Evolutionary conservation across 2,113 vertebrate genomes (phyloP), one percentile per base, ranked within the genome.

Genomic region (Lathamus discolor): DNA sequence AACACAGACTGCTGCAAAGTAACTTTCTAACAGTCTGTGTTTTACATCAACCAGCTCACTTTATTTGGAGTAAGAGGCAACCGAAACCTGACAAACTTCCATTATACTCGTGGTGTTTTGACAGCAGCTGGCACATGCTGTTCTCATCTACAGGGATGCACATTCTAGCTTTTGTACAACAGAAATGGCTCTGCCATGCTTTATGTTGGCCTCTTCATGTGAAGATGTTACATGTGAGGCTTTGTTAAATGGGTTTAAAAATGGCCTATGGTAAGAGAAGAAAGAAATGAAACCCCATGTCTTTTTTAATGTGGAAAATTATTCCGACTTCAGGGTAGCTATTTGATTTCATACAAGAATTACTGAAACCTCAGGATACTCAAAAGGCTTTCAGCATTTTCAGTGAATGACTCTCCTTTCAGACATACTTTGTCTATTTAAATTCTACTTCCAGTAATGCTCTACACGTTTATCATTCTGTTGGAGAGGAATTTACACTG

Each of bases 231-330:
- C 6, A 37, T 5, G 11, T 10, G 54, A 83, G 46, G 51, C 54
- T 88, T 88, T 80, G 82, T 54, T 96, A 59, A 86, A 88, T 20
- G 12, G n/a, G 57, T 91, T 90, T 70, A 7, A 54, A 89, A 90
- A 67, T 0, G 11, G 68, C 62, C 49, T 46, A 33, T 14, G 49
- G 85, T 77, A 73, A 63, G 52, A 80, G 62, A 52, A 62, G 24
- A 29, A 22, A 77, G 24, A 70, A 70, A 54, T 1, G 17, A 79
- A 94, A 43, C 27, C 49, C 62, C 35, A 43, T 9, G 37, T 9
- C 39, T n/a, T 31, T 52, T 79, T 89, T 41, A 78, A 95, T 46
- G 35, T 54, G 75, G 70, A 91, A 85, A 92, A 78, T 75, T 55
- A 92, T 68, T 93, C 70, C 72, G 73, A 61, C 57, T 91, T 89